Conservation (phyloP, 2,797 vertebrate genomes). For the Sebastes aleutianus region DNA sequence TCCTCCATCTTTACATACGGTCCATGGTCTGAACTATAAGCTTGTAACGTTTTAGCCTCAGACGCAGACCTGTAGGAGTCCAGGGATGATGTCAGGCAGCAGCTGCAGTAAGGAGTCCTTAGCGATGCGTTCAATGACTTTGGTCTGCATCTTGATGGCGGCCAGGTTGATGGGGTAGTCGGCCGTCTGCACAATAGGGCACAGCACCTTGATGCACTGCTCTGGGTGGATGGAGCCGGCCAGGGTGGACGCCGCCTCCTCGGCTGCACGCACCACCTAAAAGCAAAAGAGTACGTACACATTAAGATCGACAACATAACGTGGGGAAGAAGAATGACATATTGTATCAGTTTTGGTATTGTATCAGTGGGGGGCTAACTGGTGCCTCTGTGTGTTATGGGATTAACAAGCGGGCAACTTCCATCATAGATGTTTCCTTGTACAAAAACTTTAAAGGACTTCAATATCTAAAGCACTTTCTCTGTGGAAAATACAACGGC, state of each 20-base stretch:
- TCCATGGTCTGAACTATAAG: neutral
- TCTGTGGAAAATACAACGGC: no score
- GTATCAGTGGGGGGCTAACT: neutral
- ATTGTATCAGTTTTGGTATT: neutral
- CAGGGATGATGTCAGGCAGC: conserved; percentile 94
- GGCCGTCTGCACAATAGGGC: conserved; percentile 97
- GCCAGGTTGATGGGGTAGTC: conserved; percentile 98
- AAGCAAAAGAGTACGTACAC: neutral
- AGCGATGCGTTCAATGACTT: conserved; percentile 94
- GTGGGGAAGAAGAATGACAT: neutral
- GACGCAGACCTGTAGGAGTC: conserved; percentile 89
- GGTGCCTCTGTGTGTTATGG: no score
- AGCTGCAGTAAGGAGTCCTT: conserved; percentile 92
- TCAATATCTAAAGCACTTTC: no score
- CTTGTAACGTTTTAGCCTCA: neutral
- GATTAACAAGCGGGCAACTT: neutral
- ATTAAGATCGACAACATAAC: neutral
- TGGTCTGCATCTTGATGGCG: conserved; percentile 99
- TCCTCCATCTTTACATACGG: no score
- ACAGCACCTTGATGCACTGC: conserved; percentile 98
- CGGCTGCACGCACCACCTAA: conserved; percentile 94
- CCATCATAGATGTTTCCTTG: no score
- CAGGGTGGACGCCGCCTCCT: conserved; percentile 93
- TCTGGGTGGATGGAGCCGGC: conserved; percentile 96
- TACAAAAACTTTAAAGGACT: no score